These are phyloP conservation scores for Prunella fulvescens DNA, from an alignment of 2,113 vertebrate genomes.

Conservation along the genomic window DNA sequence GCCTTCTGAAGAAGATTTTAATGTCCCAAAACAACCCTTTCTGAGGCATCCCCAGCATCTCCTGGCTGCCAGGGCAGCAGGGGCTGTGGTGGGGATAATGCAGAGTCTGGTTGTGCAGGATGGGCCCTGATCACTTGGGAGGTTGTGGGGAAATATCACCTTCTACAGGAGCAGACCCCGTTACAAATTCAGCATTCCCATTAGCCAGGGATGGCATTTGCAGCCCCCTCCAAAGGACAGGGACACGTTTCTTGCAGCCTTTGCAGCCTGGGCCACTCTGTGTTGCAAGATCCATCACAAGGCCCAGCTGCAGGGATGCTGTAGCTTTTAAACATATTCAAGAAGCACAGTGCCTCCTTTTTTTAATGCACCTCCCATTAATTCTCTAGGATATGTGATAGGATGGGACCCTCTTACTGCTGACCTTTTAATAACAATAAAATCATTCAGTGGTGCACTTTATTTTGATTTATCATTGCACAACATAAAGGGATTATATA, in stretches of 20 bases:
- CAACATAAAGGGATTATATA: slow-evolving; percentile 45
- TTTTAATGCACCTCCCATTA: background rate
- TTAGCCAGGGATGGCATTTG: background rate
- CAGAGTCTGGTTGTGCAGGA: accelerated
- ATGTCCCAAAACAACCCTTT: background rate
- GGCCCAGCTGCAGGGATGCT: background rate
- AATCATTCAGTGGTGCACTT: slow-evolving; percentile 25
- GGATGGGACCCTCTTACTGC: background rate
- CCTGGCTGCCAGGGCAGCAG: background rate
- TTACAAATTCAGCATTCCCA: accelerated
- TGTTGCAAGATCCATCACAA: background rate
- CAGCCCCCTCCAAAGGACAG: background rate
- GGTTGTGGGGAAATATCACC: background rate
- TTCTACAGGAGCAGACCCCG: accelerated
- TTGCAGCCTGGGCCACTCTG: background rate
- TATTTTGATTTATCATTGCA: slow-evolving; percentile 54
- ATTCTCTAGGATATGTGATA: background rate
- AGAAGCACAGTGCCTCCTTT: background rate
- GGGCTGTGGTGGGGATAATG: background rate
- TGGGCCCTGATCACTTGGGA: background rate
- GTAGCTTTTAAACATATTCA: background rate
- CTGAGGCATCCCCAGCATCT: background rate
- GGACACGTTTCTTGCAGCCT: background rate
- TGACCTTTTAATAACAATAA: slow-evolving; percentile 63
- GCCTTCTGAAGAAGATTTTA: background rate